Base-by-base conservation (phyloP, 2,888 invertebrate genomes). In the Melangyna quadrimaculata region DNA sequence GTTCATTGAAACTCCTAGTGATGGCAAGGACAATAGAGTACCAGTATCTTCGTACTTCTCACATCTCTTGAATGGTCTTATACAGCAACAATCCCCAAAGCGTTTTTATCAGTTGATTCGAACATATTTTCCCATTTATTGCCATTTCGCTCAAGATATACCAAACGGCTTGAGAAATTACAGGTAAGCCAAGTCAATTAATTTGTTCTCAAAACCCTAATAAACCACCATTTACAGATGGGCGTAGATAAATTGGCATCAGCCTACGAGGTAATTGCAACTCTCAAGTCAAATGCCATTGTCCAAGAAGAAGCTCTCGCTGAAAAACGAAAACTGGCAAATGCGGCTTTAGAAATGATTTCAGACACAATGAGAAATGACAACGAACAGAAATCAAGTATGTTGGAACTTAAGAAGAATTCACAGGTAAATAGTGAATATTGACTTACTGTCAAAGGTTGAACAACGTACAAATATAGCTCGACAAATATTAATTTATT, bases 311-410 rank as follows among this genome's bases (percentile, higher is more conserved):
- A 91, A 12, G 93, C 93, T 0, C 89, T 95, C 87, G 96, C 95
- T 0, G 97, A 98, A 90, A 98, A 98, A 90, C 97, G 98, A 89
- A 94, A 95, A 89, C 96, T 98, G 45, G 97, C 97, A 8, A 97
- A 97, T 90, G 94, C 95, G 71, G 99, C 99, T 0, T 93, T 99
- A 32, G 96, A 97, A 89, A 97, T 98, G 93, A 99, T 99, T 88
- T 97, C 98, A 1, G 95, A 96, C 78, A 99, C 98, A 1, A 99
- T 99, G 95, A 94, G 97, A 91, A 97, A 97, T 89, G 98, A 98
- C 4, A 98, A 97, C 78, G 96, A 96, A 59, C 98, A 98, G 90
- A 97, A 98, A 90, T 95, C 96, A 69, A 98, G 98, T 92, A 98
- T 99, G 97, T 95, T 98, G 89, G 94, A 94, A 57, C 93, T 97